Conservation (phyloP, 2,797 vertebrate genomes). For the Leptatherina wallacei region DNA sequence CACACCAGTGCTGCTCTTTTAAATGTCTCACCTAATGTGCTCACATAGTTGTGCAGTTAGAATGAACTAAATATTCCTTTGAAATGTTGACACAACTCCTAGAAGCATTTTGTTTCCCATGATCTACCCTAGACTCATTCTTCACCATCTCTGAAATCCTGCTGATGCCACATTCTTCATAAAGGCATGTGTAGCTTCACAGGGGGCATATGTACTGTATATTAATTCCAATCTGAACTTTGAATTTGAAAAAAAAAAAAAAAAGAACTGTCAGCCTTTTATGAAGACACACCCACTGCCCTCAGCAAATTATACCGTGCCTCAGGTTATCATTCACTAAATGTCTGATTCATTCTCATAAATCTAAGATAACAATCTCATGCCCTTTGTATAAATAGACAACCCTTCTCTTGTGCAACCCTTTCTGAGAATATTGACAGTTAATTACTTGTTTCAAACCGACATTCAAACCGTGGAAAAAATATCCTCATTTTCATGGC, state of each 20-base stretch:
- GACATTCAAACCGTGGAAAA: not conserved
- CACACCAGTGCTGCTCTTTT: constrained; percentile 2
- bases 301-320: constrained; percentile 29
- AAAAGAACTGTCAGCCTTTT: constrained; percentile 64
- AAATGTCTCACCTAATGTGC: not conserved
- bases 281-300: constrained; percentile 63
- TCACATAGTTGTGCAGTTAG: constrained; percentile 8
- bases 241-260: constrained; percentile 10
- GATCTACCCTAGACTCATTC: constrained; percentile 35
- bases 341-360: constrained; percentile 37
- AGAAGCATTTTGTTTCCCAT: constrained; percentile 25
- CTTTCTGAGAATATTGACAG: constrained; percentile 1
- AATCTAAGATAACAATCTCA: constrained; percentile 23
- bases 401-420: constrained; percentile 16
- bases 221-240: constrained; percentile 32
- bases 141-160: not conserved
- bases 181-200: constrained; percentile 1
- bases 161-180: constrained; percentile 31
- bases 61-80: constrained; percentile 11
- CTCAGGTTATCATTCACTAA: constrained; percentile 10
- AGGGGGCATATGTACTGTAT: constrained; percentile 23
- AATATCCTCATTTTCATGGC: not conserved
- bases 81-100: constrained; percentile 18
- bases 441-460: constrained; percentile 1
- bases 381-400: not conserved